Base-by-base conservation (phyloP, 2,113 vertebrate species). In the Seriola dumerili region DNA sequence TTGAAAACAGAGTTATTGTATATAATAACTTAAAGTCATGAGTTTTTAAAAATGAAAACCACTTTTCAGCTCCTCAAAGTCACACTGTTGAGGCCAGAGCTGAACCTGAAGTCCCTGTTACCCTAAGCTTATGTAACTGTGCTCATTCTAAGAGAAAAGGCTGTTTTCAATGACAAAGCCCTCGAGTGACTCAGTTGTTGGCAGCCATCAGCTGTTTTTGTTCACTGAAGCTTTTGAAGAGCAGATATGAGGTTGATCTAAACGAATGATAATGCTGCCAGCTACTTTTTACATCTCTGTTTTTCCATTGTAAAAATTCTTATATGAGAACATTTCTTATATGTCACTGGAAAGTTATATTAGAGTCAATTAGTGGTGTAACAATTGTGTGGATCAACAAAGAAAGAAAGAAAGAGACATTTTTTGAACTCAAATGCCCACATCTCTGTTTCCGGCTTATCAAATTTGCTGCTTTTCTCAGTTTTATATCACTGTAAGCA, bases 51-150 rank as follows among this genome's bases (percentile, higher is more conserved):
- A 8, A 50, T 34, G 14, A 64, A 34, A 11, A 14, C 19, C 17
- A 1, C 2, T 14, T 25, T 16, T 4, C 10, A 38, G 6, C 3
- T 17, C 50, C 50, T 55, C n/a, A 25, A n/a, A 72, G 64, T 69
- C 50, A 57, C 8, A 34, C 14, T 46, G 17, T 8, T 25, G 8
- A 29, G 62, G 7, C 6, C 5, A 4, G 75, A 65, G 14, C 40
- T 48, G 34, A 68, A 69, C 69, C 71, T 42, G 25, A 38, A 44
- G 50, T 59, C 48, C 64, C 14, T 25, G 16, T 50, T 59, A 12
- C 36, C 14, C 17, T 17, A 34, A 72, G 62, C 65, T 85, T 79
- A 74, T 76, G 48, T 72, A 88, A 80, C 59, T 17, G 64, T 3
- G 23, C 61, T 50, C 25, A 4, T 70, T 86, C 61, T 52, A 40